Evolutionary conservation across 2,113 vertebrate genomes (phyloP), one percentile per base, ranked within the genome.

Genomic region (Dipodomys merriami): DNA sequence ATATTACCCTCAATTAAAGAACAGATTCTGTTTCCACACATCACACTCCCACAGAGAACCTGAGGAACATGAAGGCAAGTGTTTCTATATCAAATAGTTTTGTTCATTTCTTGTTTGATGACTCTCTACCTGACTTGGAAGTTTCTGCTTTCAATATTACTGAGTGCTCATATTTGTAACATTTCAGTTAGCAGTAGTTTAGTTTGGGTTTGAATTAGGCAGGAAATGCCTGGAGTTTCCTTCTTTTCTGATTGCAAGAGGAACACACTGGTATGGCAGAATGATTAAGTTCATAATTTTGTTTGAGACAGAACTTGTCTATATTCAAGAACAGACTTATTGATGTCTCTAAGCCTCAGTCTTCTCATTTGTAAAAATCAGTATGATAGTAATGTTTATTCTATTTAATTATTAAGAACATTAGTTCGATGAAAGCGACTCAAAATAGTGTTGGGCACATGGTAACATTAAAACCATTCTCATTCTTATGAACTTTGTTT

Each of bases 1-100:
- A 83, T 78, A 91, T 95, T 95, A 86, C 23, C 81, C 69, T 85
- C 84, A 96, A 19, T 94, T 95, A 94, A 93, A 87, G 71, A 91
- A 62, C 77, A 80, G 90, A 23, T 44, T 60, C 5, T 90, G 74
- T 93, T 84, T 92, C 78, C 18, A 69, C 76, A 88, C 64, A 72
- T 82, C 65, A 57, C 13, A 83, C 92, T 94, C 92, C 86, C 83
- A 91, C 69, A 85, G 94, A 91, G 85, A 77, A 92, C 60, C 64
- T 30, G 80, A 91, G 82, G 84, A 53, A 68, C 53, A 30, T 0
- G 8, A 72, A 77, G 29, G 62, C 60, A 60, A 86, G 82, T 57
- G 62, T 57, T 72, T 77, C 29, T 68, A 7, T 4, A 44, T n/a
- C 60, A 69, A 80, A 57, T 29, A 15, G 18, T 71, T 80, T 62